Conservation (phyloP, 2,888 invertebrate species). For the Chrysolina haemoptera region DNA sequence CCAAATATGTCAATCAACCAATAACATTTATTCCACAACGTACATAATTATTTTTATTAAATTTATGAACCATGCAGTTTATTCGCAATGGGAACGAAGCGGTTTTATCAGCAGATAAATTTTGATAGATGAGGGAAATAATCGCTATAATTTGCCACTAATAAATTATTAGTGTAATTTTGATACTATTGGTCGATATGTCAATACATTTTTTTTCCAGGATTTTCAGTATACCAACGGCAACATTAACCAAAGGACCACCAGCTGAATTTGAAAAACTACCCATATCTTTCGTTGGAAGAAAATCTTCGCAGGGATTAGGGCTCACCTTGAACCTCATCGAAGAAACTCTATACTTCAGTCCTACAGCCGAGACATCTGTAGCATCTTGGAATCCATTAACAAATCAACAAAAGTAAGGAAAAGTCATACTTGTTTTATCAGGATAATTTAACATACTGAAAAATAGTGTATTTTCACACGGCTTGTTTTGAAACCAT, state of each 20-base stretch:
- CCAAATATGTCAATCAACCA: no score
- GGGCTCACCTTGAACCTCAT: constrained; percentile 80
- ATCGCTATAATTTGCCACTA: no score
- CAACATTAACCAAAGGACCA: constrained; percentile 82
- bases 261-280: constrained; percentile 79
- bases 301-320: constrained; percentile 88
- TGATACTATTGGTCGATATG: no score
- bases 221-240: constrained; percentile 83
- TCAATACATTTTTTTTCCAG: constrained; percentile 72
- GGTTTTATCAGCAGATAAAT: no score
- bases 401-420: constrained; percentile 80
- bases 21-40: no score
- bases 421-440: constrained; percentile 4
- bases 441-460: not conserved
- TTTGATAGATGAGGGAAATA: no score
- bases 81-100: no score
- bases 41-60: no score
- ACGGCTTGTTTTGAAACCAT: no score
- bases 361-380: constrained; percentile 86
- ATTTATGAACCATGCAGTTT: no score
- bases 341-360: constrained; percentile 83
- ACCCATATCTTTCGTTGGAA: constrained; percentile 84
- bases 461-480: not conserved
- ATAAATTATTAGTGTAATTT: no score
- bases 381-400: constrained; percentile 86